A percentile compares a stretch with the other conserved stretches of the same genome.
phyloP scores from a whole-genome alignment of 2,888 invertebrate species.

The Eristalis arbustorum region DNA sequence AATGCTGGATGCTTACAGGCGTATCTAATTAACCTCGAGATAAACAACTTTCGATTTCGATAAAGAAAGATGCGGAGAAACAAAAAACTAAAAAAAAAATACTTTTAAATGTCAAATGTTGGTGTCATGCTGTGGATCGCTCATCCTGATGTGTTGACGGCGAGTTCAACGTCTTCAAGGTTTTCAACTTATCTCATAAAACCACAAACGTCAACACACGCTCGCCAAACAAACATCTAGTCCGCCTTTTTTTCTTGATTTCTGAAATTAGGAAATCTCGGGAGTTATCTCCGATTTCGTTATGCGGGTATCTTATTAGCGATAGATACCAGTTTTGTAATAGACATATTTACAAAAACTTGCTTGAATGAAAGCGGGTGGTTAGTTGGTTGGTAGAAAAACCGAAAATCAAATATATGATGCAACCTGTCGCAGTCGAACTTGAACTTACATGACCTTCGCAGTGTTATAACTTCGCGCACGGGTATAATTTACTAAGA shows the following conservation, averaged over 20 bases:
- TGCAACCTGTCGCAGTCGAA: conserved; percentile 53
- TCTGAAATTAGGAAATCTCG: conserved; percentile 48
- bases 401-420: conserved; percentile 23
- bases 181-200: conserved; percentile 55
- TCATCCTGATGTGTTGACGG: conserved; percentile 44
- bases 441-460: conserved; percentile 67
- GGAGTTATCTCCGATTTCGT: conserved; percentile 25
- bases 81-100: not conserved
- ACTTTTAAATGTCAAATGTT: conserved; percentile 40
- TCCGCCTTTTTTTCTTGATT: conserved; percentile 27
- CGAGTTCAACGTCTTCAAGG: conserved; percentile 67
- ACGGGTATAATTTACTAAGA: conserved; percentile 35
- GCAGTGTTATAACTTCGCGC: conserved; percentile 27
- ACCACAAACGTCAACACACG: conserved; percentile 17
- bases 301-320: conserved; percentile 48
- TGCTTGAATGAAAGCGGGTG: conserved; percentile 13
- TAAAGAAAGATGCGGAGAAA: not conserved
- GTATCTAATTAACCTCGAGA: conserved; percentile 29
- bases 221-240: conserved; percentile 45
- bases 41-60: conserved; percentile 56
- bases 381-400: not conserved
- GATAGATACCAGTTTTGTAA: conserved; percentile 47
- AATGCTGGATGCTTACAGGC: not conserved
- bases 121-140: conserved; percentile 23
- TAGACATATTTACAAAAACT: conserved; percentile 32